Evolutionary conservation across 2,797 vertebrate genomes (phyloP).

Genomic region (Peromyscus nudipes): DNA sequence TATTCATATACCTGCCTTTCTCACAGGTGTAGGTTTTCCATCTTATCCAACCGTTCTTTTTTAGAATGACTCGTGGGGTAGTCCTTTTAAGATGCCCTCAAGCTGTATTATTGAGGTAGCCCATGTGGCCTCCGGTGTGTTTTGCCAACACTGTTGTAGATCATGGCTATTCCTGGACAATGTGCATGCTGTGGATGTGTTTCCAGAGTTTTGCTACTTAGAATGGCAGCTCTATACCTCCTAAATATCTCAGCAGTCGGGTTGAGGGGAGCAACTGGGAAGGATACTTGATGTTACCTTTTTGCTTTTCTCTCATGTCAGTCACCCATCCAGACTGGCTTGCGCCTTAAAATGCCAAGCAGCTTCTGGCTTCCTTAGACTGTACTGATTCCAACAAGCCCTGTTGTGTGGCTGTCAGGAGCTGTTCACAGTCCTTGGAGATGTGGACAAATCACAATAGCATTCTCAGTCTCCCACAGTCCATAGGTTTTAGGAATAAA

Average conservation of each 20-base stretch:
- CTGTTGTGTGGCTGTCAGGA: not conserved
- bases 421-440: not conserved
- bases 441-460: not conserved
- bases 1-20: not conserved
- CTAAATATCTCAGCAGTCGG: constrained; percentile 1
- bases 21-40: not conserved
- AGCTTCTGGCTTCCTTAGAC: not conserved
- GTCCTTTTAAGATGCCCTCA: not conserved
- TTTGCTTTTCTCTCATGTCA: not conserved
- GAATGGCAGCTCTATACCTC: not conserved
- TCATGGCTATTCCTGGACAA: not conserved
- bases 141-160: not conserved
- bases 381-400: not conserved
- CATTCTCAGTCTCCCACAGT: not conserved
- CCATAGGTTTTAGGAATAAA: not conserved
- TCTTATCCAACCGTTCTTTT: constrained; percentile 24
- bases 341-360: not conserved
- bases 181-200: not conserved
- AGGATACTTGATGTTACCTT: not conserved
- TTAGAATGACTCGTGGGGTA: not conserved
- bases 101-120: not conserved
- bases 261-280: not conserved
- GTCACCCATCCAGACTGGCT: not conserved
- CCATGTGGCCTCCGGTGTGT: not conserved
- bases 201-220: not conserved